Conservation (phyloP, 2,113 vertebrate species). For the Paradoxurus hermaphroditus region DNA sequence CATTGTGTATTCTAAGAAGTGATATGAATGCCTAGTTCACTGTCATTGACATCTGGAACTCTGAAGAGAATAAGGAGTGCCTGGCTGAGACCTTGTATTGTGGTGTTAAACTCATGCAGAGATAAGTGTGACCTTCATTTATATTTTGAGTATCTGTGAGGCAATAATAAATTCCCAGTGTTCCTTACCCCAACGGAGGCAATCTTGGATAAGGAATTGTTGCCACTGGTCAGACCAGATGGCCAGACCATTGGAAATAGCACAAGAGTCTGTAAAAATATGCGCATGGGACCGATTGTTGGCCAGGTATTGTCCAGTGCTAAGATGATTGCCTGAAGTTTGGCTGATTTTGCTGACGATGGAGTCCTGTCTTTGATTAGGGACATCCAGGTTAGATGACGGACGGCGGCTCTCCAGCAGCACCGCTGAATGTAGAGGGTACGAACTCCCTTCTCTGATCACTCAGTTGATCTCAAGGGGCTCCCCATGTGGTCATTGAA, state of each 20-base stretch:
- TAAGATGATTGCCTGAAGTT: not conserved
- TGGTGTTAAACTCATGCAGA: not conserved
- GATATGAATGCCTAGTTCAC: not conserved
- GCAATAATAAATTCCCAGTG: not conserved
- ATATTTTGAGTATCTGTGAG: slow-evolving; percentile 22
- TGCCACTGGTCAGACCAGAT: not conserved
- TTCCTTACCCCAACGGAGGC: not conserved
- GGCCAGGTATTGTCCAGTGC: not conserved
- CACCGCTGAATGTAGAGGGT: not conserved
- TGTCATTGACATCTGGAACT: not conserved
- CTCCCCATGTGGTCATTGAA: not conserved
- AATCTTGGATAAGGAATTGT: not conserved
- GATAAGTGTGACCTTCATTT: not conserved
- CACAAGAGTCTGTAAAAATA: not conserved
- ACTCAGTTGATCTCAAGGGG: not conserved
- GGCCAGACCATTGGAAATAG: not conserved
- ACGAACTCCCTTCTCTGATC: not conserved
- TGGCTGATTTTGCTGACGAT: not conserved
- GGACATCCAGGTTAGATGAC: not conserved
- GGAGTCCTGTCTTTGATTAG: not conserved
- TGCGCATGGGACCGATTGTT: not conserved
- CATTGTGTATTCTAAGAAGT: not conserved
- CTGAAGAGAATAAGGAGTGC: not conserved
- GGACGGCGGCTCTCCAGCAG: not conserved
- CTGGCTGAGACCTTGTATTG: not conserved